A percentile compares a stretch with the other conserved stretches of the same genome.
Conservation (phyloP, 2,888 invertebrate species). For the Antheraea yamamai region DNA sequence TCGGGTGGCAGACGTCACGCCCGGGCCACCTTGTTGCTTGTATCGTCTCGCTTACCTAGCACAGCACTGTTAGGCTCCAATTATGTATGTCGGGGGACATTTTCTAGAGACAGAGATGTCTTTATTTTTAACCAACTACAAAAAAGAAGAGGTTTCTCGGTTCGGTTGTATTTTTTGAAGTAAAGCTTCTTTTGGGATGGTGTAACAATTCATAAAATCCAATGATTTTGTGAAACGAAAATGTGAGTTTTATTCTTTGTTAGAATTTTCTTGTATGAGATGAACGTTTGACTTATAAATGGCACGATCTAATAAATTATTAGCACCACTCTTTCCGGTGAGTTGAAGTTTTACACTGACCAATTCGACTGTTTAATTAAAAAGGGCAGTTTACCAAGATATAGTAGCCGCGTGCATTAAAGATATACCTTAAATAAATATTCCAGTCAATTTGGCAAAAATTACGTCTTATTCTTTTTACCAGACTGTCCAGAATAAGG, state of each 20-base stretch:
- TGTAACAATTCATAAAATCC: too few relatives aligned
- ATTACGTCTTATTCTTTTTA: neutral
- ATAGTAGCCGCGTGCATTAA: neutral
- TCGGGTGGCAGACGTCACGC: conserved; percentile 81
- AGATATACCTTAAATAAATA: neutral
- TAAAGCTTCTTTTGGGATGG: too few relatives aligned
- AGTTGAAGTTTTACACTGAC: neutral
- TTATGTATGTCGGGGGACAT: neutral
- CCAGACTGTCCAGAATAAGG: neutral
- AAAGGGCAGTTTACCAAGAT: neutral
- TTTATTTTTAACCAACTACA: neutral
- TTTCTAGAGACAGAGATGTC: neutral
- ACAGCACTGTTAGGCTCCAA: conserved; percentile 14
- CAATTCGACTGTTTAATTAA: neutral
- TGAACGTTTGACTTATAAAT: neutral
- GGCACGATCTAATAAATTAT: too few relatives aligned
- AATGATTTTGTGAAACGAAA: too few relatives aligned
- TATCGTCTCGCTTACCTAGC: conserved; percentile 31
- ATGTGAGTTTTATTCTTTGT: too few relatives aligned
- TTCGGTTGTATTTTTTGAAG: too few relatives aligned
- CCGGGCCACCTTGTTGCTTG: conserved; percentile 54
- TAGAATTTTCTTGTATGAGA: too few relatives aligned
- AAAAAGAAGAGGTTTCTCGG: too few relatives aligned
- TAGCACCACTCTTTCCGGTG: neutral
- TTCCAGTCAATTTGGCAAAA: neutral